Percentiles rank a stretch among this genome's conserved stretches.
phyloP scores from a whole-genome alignment of 2,888 invertebrate species.

The Sphaeridia pumilis region DNA sequence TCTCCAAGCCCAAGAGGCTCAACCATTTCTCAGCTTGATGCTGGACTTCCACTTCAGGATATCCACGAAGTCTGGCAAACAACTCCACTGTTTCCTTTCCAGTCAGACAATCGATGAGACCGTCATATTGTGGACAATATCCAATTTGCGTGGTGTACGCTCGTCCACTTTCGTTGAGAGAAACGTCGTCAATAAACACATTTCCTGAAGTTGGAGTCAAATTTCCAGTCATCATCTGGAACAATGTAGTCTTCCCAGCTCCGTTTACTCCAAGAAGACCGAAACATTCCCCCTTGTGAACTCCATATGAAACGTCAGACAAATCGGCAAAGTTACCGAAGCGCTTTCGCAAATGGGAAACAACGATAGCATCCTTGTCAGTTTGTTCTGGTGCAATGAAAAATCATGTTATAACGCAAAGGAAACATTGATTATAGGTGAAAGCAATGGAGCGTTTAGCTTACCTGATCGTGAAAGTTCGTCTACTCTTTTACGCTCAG shows the following conservation, averaged over 20 bases:
- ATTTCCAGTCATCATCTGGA: constrained; percentile 45
- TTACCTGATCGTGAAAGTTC: constrained; percentile 11
- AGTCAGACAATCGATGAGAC: constrained; percentile 63
- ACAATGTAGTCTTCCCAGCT: constrained; percentile 25
- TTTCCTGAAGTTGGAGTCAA: constrained; percentile 41
- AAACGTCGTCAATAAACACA: constrained; percentile 35
- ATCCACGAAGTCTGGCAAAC: constrained; percentile 60
- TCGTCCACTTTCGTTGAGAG: background rate
- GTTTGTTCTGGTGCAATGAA: too few relatives aligned
- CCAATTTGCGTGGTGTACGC: constrained; percentile 45
- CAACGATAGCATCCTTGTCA: constrained; percentile 21
- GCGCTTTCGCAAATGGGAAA: constrained; percentile 18
- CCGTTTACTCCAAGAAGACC: constrained; percentile 22
- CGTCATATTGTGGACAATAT: constrained; percentile 84
- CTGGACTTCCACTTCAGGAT: constrained; percentile 6
- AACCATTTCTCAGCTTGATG: constrained; percentile 20
- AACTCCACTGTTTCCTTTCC: constrained; percentile 59
- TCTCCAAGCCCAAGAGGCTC: constrained; percentile 14
- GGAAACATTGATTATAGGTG: too few relatives aligned
- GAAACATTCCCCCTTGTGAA: constrained; percentile 22
- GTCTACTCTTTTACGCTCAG: constrained; percentile 13
- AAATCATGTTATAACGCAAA: too few relatives aligned
- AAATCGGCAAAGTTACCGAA: constrained; percentile 25
- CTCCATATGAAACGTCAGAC: constrained; percentile 19
- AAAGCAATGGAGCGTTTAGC: too few relatives aligned